Conservation (phyloP, 2,113 vertebrate genomes). For the Abramis brama region DNA sequence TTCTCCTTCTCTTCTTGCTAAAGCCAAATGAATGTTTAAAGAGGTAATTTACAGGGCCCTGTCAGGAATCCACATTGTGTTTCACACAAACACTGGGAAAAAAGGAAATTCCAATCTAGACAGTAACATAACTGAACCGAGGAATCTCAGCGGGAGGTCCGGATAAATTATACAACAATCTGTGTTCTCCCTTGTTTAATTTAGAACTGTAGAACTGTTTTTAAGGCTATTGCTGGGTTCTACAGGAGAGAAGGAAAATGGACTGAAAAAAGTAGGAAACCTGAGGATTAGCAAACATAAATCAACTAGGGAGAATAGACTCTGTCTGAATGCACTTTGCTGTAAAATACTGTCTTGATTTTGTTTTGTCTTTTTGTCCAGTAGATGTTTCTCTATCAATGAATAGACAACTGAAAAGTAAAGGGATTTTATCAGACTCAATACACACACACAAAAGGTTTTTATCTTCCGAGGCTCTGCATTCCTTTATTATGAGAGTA, state of each 20-base stretch:
- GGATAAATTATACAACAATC: conserved; percentile 82
- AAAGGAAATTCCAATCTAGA: conserved; percentile 81
- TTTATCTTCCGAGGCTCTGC: background rate
- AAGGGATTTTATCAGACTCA: conserved; percentile 9
- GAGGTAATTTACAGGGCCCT: conserved; percentile 79
- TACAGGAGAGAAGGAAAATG: conserved; percentile 69
- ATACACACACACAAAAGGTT: background rate
- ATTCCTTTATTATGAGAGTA: conserved; percentile 11
- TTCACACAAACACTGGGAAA: conserved; percentile 77
- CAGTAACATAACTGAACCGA: conserved; percentile 70
- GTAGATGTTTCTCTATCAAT: background rate
- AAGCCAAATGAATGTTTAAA: conserved; percentile 82
- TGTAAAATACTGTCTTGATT: conserved; percentile 43
- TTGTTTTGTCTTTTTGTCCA: background rate
- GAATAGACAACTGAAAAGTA: background rate
- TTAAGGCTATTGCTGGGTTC: conserved; percentile 72
- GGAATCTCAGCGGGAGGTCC: conserved; percentile 72
- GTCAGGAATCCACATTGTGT: conserved; percentile 76
- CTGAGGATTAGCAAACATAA: conserved; percentile 68
- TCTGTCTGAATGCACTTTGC: conserved; percentile 47
- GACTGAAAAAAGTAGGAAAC: conserved; percentile 71
- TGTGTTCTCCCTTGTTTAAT: conserved; percentile 77
- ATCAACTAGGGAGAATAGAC: conserved; percentile 54
- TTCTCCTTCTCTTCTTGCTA: conserved; percentile 72
- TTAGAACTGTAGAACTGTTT: conserved; percentile 79